These are phyloP conservation scores for Microcebus jonahi DNA, from an alignment of 2,113 vertebrate genomes.

Conservation along the genomic window DNA sequence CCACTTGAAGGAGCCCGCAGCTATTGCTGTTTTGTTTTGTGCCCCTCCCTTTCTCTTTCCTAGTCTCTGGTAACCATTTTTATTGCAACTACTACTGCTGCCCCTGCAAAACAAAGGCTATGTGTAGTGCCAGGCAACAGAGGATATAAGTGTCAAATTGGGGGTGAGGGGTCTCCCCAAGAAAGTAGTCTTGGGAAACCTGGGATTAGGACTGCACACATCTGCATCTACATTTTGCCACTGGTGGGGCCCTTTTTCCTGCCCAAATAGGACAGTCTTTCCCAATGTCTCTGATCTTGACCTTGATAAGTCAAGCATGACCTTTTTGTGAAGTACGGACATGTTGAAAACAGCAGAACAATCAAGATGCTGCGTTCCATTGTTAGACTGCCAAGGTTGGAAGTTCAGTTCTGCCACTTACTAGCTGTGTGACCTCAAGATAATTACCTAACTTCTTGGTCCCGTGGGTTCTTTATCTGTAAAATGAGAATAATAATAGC, in stretches of 20 bases:
- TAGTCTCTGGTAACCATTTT: neutral
- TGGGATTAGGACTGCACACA: neutral
- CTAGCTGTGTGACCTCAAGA: neutral
- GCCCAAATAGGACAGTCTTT: neutral
- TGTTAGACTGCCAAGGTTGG: neutral
- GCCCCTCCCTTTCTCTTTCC: neutral
- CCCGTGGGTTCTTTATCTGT: neutral
- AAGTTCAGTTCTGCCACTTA: neutral
- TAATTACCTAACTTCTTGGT: conserved; percentile 12
- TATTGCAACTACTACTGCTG: neutral
- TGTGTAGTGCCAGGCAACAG: neutral
- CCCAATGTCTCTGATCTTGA: conserved; percentile 28
- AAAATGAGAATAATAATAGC: conserved; percentile 16
- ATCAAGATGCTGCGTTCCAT: neutral
- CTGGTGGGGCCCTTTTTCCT: neutral
- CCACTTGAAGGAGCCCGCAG: neutral
- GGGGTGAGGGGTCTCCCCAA: neutral
- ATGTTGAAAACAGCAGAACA: neutral
- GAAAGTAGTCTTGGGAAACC: neutral
- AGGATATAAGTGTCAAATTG: neutral
- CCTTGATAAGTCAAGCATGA: neutral
- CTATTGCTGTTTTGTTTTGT: neutral
- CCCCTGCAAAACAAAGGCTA: neutral
- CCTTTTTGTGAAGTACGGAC: neutral
- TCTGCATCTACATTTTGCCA: neutral